Percentiles rank a stretch among this genome's conserved stretches.
Conservation (phyloP, 2,888 invertebrate species). For the Theodoxus fluviatilis region DNA sequence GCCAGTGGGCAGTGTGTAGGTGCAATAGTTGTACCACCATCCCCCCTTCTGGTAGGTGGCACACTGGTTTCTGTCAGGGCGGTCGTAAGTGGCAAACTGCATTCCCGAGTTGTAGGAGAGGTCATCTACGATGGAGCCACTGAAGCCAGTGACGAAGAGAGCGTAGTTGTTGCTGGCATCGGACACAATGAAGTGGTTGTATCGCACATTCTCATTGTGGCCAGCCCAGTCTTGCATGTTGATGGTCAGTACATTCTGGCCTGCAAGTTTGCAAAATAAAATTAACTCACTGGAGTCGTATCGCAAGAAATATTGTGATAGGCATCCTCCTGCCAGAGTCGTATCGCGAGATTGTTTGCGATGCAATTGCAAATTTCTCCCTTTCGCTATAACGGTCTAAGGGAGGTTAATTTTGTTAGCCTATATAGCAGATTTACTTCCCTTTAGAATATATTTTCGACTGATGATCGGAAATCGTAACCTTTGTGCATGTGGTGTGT, state of each 20-base stretch:
- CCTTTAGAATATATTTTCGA: too few relatives aligned
- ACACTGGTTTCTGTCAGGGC: conserved; percentile 41
- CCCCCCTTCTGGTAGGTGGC: conserved; percentile 47
- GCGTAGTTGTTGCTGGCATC: conserved; percentile 30
- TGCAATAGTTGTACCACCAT: conserved; percentile 58
- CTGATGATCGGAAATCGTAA: too few relatives aligned
- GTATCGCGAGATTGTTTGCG: too few relatives aligned
- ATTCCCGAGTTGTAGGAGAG: conserved; percentile 43
- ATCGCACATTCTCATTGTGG: conserved; percentile 33
- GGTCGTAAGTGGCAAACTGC: conserved; percentile 46
- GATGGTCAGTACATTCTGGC: conserved; percentile 44
- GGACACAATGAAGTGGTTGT: conserved; percentile 39
- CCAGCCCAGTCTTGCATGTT: conserved; percentile 46
- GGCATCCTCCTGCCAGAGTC: too few relatives aligned
- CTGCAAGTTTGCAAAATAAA: conserved; percentile 30
- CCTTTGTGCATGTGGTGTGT: too few relatives aligned
- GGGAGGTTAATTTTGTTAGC: too few relatives aligned
- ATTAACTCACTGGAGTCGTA: neutral
- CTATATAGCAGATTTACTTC: too few relatives aligned
- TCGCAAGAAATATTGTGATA: too few relatives aligned
- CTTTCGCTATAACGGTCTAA: too few relatives aligned
- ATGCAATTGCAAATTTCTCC: too few relatives aligned
- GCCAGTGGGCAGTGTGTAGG: conserved; percentile 48
- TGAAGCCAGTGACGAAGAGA: conserved; percentile 37
- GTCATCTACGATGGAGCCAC: conserved; percentile 43